Evolutionary conservation across 30 jellyfish, hydroid and myxozoan species (phyloP).

Genomic region (Chrysaora quinquecirrha): DNA sequence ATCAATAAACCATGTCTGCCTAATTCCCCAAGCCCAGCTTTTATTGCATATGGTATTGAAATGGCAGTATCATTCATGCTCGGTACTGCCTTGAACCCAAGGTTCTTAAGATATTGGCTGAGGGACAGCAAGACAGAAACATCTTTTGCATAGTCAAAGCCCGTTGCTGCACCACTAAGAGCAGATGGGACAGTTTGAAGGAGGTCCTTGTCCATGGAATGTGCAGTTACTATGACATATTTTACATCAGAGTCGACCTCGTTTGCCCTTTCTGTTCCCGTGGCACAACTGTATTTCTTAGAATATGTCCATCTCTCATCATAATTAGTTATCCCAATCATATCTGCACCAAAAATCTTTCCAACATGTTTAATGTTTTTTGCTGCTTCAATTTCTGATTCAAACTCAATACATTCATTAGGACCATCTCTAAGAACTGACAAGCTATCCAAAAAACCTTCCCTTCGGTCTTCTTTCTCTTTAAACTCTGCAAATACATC

Average conservation of each 20-base stretch:
- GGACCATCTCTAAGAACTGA: slow-evolving; percentile 62
- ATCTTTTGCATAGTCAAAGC: slow-evolving; percentile 64
- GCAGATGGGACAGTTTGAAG: slow-evolving; percentile 73
- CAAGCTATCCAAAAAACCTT: slow-evolving; percentile 41
- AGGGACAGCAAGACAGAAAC: slow-evolving; percentile 38
- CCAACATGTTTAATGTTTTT: slow-evolving; percentile 44
- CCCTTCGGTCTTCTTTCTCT: slow-evolving; percentile 57
- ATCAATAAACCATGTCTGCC: slow-evolving; percentile 62
- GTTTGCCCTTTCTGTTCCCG: slow-evolving; percentile 36
- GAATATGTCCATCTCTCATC: slow-evolving; percentile 61
- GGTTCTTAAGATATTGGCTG: slow-evolving; percentile 54
- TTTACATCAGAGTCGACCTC: slow-evolving; percentile 31
- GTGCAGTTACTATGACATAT: slow-evolving; percentile 24
- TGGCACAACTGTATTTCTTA: slow-evolving; percentile 34
- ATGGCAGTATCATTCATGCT: slow-evolving; percentile 63
- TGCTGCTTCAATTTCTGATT: slow-evolving; percentile 39
- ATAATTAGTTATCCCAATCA: slow-evolving; percentile 33
- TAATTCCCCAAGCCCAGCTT: slow-evolving; percentile 71
- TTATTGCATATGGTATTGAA: slow-evolving; percentile 60
- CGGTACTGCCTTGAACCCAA: slow-evolving; percentile 63
- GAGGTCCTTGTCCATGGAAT: slow-evolving; percentile 59
- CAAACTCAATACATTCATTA: slow-evolving; percentile 15
- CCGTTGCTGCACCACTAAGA: slow-evolving; percentile 69
- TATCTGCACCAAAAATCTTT: slow-evolving; percentile 47
- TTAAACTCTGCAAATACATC: slow-evolving; percentile 59